A percentile compares a stretch with the other conserved stretches of the same genome.
Evolutionary conservation across 2,888 invertebrate species (phyloP).

Genomic region (Folsomia manolachei): DNA sequence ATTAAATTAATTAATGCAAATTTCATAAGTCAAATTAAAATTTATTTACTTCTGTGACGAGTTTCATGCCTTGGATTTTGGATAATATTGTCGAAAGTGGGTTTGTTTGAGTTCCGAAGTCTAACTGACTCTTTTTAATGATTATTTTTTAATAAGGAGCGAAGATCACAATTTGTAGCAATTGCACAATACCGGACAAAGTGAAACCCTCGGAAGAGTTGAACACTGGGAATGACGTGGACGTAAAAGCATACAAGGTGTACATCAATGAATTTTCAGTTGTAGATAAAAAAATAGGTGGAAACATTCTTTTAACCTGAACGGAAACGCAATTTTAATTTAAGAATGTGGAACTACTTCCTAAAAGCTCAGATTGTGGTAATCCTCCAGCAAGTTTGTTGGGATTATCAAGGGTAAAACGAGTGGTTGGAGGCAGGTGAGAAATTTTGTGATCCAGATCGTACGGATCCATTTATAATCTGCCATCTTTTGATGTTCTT

Average conservation of each 20-base stretch:
- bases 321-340: too few relatives aligned
- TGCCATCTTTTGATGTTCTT: not conserved
- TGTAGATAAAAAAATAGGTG: too few relatives aligned
- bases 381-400: not conserved
- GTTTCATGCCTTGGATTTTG: conserved; percentile 28
- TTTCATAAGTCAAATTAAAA: not conserved
- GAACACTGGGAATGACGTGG: conserved; percentile 18
- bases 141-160: not conserved
- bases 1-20: not conserved
- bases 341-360: conserved; percentile 24
- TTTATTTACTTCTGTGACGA: conserved; percentile 21
- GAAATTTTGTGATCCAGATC: not conserved
- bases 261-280: too few relatives aligned
- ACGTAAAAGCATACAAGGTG: conserved; percentile 12
- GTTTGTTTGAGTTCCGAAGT: not conserved
- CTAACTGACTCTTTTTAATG: not conserved
- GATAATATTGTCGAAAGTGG: conserved; percentile 11
- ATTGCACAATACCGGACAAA: not conserved
- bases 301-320: too few relatives aligned
- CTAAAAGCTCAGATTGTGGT: conserved; percentile 33
- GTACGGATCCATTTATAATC: not conserved
- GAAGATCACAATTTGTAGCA: not conserved
- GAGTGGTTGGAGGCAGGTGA: conserved; percentile 39
- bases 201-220: conserved; percentile 27
- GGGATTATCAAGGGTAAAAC: conserved; percentile 21